phyloP scores from a whole-genome alignment of 1,140 invertebrate genomes.

The Asobara japonica region DNA sequence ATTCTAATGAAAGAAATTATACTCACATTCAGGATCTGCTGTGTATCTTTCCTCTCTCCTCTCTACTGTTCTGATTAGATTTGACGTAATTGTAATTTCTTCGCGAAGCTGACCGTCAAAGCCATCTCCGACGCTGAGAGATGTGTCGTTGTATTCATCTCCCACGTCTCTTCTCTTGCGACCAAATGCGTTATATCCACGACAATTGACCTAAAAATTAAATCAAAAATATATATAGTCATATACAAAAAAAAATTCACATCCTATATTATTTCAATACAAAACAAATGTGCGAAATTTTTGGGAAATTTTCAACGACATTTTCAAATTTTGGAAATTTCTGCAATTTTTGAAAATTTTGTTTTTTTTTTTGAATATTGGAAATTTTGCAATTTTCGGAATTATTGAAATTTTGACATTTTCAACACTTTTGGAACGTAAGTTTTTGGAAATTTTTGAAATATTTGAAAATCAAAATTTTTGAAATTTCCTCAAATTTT shows the following conservation, averaged over 20 bases:
- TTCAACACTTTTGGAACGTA: too few relatives aligned
- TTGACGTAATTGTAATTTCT: conserved; percentile 92
- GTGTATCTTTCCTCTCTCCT: conserved; percentile 73
- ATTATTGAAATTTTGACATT: too few relatives aligned
- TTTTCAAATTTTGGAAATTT: too few relatives aligned
- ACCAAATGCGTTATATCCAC: conserved; percentile 89
- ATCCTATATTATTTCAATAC: not conserved
- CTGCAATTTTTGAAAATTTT: too few relatives aligned
- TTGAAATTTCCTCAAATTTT: too few relatives aligned
- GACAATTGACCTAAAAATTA: conserved; percentile 82
- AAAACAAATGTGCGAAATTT: too few relatives aligned
- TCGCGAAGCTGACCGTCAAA: conserved; percentile 86
- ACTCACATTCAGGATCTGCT: conserved; percentile 76
- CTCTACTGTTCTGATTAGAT: conserved; percentile 90
- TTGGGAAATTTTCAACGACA: too few relatives aligned
- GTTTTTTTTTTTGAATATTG: too few relatives aligned
- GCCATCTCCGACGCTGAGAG: conserved; percentile 68
- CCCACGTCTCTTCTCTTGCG: conserved; percentile 78
- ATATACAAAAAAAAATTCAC: not conserved
- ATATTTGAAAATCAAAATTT: too few relatives aligned
- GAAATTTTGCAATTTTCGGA: too few relatives aligned
- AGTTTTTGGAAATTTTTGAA: too few relatives aligned
- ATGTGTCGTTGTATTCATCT: conserved; percentile 69
- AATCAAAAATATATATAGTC: not conserved
- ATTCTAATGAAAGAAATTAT: not conserved